Conservation (phyloP, 2,113 vertebrate genomes). For the Oreochromis spilurus region DNA sequence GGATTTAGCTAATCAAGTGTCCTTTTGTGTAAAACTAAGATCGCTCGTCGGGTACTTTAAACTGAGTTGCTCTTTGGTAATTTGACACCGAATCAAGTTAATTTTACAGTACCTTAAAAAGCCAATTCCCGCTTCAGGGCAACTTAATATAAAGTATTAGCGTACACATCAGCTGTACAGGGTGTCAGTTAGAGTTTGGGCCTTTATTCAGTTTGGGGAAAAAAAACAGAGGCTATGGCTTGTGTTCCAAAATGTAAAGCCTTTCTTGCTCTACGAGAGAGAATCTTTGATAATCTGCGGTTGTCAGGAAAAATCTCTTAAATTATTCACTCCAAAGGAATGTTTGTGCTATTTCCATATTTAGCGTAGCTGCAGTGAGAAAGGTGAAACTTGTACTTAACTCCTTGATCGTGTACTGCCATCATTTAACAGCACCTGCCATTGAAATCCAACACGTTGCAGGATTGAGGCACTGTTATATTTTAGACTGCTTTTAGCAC, state of each 20-base stretch:
- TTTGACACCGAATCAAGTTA: not conserved
- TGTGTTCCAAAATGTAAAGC: not conserved
- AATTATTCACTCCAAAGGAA: not conserved
- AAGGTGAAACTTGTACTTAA: constrained; percentile 13
- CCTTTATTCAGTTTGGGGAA: not conserved
- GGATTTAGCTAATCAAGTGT: constrained; percentile 57
- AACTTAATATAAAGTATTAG: constrained; percentile 19
- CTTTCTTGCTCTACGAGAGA: not conserved
- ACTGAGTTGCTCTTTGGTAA: constrained; percentile 18
- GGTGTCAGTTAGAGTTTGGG: constrained; percentile 8
- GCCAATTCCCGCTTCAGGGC: constrained; percentile 37
- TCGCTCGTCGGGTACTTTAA: constrained; percentile 32
- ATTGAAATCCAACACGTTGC: constrained; percentile 46
- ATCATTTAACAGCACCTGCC: constrained; percentile 35
- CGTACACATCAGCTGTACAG: constrained; percentile 1
- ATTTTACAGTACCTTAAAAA: constrained; percentile 2
- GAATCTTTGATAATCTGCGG: not conserved
- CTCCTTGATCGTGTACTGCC: constrained; percentile 26
- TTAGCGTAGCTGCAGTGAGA: constrained; percentile 1
- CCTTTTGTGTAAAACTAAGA: constrained; percentile 49
- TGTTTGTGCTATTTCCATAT: constrained; percentile 14
- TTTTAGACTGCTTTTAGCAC: not conserved
- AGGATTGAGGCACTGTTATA: constrained; percentile 49
- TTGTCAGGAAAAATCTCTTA: constrained; percentile 9
- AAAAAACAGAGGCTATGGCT: not conserved